Percentiles rank a stretch among this genome's conserved stretches.
Conservation (phyloP, 2,113 vertebrate genomes). For the Cheirogaleus medius region DNA sequence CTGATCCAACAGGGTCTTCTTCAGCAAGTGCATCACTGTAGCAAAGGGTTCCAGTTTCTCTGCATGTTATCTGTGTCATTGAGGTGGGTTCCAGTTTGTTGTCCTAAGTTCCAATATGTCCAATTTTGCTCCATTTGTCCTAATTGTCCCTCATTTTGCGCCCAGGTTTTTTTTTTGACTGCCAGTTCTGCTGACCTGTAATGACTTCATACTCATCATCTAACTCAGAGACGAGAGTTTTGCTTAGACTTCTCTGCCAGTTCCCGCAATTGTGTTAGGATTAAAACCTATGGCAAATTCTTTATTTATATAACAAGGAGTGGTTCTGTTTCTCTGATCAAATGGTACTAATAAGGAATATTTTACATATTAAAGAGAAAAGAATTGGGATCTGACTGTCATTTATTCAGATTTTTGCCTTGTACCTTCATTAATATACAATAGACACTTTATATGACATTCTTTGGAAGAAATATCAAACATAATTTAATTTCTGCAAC, state of each 20-base stretch:
- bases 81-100: background rate
- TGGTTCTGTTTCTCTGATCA: background rate
- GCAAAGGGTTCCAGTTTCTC: background rate
- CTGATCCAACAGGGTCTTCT: background rate
- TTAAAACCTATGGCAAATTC: background rate
- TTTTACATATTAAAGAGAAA: background rate
- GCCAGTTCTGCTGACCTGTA: background rate
- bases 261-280: background rate
- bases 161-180: background rate
- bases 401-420: background rate
- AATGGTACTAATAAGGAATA: background rate
- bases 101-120: background rate
- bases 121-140: background rate
- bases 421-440: background rate
- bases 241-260: background rate
- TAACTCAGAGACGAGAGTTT: background rate
- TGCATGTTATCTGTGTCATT: background rate
- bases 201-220: background rate
- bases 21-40: background rate
- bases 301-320: background rate
- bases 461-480: background rate
- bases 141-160: background rate
- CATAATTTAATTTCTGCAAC: background rate
- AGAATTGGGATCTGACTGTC: background rate
- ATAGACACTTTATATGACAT: background rate